Evolutionary conservation across 2,797 vertebrate species (phyloP), one percentile per base, ranked within the genome.

Genomic region (Thaleichthys pacificus): DNA sequence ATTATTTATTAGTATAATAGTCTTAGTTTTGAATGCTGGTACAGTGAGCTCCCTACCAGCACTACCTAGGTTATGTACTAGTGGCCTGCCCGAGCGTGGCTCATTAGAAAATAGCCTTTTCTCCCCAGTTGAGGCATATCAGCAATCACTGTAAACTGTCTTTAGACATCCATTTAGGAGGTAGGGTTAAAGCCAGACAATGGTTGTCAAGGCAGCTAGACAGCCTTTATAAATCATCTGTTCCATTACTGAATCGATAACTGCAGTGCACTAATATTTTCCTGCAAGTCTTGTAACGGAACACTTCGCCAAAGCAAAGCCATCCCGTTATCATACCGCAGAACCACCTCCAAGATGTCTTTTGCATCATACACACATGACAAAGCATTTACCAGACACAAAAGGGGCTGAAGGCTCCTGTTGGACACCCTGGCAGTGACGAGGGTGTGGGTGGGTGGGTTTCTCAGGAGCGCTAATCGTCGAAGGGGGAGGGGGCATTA

Each of bases 231-330:
- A 95, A 97, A 96, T 96, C 94, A 95, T 91, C 94, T 93, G 93
- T 94, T 93, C 94, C 93, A 96, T 97, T 97, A 96, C 92, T 96
- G 94, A 97, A 97, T 97, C 97, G 97, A 97, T 98, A 95, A 94
- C 92, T 89, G 93, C 81, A 87, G 92, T 81, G 91, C 89, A 92
- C 93, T 95, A 91, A 89, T 87, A 91, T 90, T 88, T 91, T 88
- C 91, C 90, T 83, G 89, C 89, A 88, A 47, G 61, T 89, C 89
- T 87, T 88, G 88, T 86, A 93, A 93, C 92, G 90, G 91, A 87
- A 94, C 95, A 87, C 75, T 91, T 93, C 95, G 87, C 81, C 81
- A 82, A 85, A 82, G 90, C 91, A 93, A 92, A 93, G 94, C 94
- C 90, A 93, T 88, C 77, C 89, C 81, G n/a, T 77, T 30, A n/a